Evolutionary conservation across 2,888 invertebrate species (phyloP), one percentile per base, ranked within the genome.

Genomic region (Neoascia interrupta): DNA sequence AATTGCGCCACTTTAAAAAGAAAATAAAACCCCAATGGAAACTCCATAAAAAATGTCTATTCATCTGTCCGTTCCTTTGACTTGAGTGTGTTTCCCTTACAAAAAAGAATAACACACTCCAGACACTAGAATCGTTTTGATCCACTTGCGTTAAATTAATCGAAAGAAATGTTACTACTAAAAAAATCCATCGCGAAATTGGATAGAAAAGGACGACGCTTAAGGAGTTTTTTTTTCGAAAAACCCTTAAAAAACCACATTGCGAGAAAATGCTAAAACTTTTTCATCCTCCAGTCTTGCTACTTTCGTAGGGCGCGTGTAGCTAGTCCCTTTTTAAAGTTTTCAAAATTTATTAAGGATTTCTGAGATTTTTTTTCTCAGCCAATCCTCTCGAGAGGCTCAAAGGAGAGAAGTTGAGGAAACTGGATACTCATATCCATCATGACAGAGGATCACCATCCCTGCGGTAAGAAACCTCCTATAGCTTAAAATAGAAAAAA

Each of bases 121-220:
- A 19, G 41, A 51, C 23, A 43, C 19, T 41, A 28, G 36, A 70
- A 56, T 69, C 47, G 43, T 41, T 54, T 69, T 75, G 43, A 68
- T 54, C 39, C 45, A 39, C 60, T 54, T 41, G 51, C 23, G 53
- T 47, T 60, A 54, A 74, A 74, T n/a, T n/a, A n/a, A n/a, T 68
- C 54, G 39, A 26, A 61, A 61, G 41, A 75, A 58, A 47, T 28
- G 10, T 47, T 43, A 45, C 26, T 5, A 34, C 16, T 16, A 15
- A 4, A 1, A 8, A 34, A 63, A 56, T 56, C 56, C 69, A 69
- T 43, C 43, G 41, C 49, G 28, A 37, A 26, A 60, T 21, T 47
- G 37, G 36, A 53, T 21, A 26, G 15, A 26, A 37, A 41, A 34
- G 19, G 23, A n/a, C n/a, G n/a, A n/a, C 13, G 26, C 8, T 36